phyloP scores from a whole-genome alignment of 1,140 invertebrate genomes.

The Zeugodacus cucurbitae region DNA sequence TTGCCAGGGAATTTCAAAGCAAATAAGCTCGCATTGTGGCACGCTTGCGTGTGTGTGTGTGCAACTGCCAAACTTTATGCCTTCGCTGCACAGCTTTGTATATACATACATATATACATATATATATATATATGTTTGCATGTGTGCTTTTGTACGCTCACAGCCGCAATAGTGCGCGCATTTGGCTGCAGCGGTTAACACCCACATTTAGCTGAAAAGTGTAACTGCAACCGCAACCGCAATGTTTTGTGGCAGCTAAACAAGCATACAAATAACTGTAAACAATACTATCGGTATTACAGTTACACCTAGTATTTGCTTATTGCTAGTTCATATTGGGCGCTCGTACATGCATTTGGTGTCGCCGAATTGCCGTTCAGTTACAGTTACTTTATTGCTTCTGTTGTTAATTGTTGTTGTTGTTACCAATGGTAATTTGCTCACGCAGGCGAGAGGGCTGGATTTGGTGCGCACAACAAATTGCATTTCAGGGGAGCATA shows the following conservation, averaged over 20 bases:
- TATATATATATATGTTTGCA: not conserved
- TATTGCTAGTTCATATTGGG: not conserved
- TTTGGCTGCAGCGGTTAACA: slow-evolving; percentile 4
- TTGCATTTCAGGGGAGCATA: not conserved
- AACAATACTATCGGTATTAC: slow-evolving; percentile 3
- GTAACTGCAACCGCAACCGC: slow-evolving; percentile 22
- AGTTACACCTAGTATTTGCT: slow-evolving; percentile 7
- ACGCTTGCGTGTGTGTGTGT: not conserved
- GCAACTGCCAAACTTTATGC: not conserved
- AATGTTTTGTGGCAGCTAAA: slow-evolving; percentile 22
- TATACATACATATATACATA: too few relatives aligned
- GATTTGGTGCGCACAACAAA: not conserved
- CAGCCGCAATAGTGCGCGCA: not conserved
- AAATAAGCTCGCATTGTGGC: not conserved
- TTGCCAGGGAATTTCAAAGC: not conserved
- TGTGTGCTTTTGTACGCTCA: not conserved
- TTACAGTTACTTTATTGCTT: not conserved
- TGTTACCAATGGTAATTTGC: not conserved
- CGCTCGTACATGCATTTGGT: not conserved
- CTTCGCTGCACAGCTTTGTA: too few relatives aligned
- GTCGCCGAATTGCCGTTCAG: not conserved
- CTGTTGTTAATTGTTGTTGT: not conserved
- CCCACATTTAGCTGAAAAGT: not conserved
- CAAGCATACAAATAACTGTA: slow-evolving; percentile 33
- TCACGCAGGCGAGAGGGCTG: not conserved